Base-by-base conservation (phyloP, 2,797 vertebrate species). In the Aplochiton taeniatus region DNA sequence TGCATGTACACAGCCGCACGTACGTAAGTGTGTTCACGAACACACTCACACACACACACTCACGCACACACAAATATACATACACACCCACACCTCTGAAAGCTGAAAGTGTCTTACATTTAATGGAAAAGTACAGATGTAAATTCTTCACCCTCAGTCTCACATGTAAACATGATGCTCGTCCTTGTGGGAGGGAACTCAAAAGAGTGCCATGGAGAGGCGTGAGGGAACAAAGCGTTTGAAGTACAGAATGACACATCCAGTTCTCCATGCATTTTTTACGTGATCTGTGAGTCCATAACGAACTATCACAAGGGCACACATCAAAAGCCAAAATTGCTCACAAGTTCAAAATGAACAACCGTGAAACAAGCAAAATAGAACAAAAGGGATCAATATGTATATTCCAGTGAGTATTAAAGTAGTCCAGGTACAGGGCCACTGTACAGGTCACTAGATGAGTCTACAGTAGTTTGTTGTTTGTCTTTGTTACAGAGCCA, bases 81-180 rank as follows among this genome's bases (percentile, higher is more conserved):
- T 6, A 31, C 31, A 31, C 2, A 31, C 31, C 2, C 31, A 2
- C 31, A 31, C 31, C 31, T 31, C 31, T 31, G 31, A 31, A 31
- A 60, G 64, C 72, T 58, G 63, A 50, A 58, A 67, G 52, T 68
- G 56, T 68, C 59, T 80, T 77, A 78, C 72, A 83, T 76, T 83
- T 48, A 73, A 76, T 56, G 66, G 70, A 68, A 66, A 61, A 67
- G 50, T 68, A 73, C 63, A 59, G 58, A 73, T 61, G 66, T 65
- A 31, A 47, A 43, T 17, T 70, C 56, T 49, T 43, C 65, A 60
- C 69, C 76, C 58, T 65, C 47, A 19, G 8, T 43, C 52, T 45
- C 31, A 63, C 52, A 63, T 82, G 82, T 83, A 79, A 87, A 87
- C 81, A 76, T 75, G 55, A 59, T 51, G 19, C 43, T 6, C 56